Base-by-base conservation (phyloP, 92 coral and sea anemone genomes). In the Porites cylindrica region DNA sequence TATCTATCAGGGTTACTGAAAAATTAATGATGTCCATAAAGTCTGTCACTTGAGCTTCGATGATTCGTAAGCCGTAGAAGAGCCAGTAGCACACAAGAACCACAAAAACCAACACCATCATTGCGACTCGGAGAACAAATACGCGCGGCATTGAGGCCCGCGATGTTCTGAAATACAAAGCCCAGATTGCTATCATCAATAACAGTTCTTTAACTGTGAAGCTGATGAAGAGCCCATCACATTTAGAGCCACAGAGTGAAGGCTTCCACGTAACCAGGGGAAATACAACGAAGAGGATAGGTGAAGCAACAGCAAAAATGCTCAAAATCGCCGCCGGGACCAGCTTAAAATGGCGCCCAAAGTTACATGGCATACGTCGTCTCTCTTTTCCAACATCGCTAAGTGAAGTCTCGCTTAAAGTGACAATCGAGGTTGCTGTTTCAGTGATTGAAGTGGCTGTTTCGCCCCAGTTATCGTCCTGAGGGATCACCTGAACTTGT, bases 381-480 rank as follows among this genome's bases (percentile, higher is more conserved):
- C 92, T 92, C 16, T 85, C 96, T 80, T 97, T 91, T 0, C 93
- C 98, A 43, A 94, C 88, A 10, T 97, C 99, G 80, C 99, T 97
- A 53, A 97, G 68, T 64, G 96, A 96, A 24, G 91, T 96, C 29
- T 97, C 99, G 72, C 99, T 97, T 23, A 96, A 87, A n/a, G 98
- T 97, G 1, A 95, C 98, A 23, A 97, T 92, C 21, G 99, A 97
- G 0, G 99, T 97, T 29, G 98, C 99, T 17, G 99, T 97, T 92
- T 96, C 99, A 1, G 99, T 97, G 18, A 97, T 95, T 10, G 98
- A 95, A 1, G 99, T 97, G 38, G 99, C 99, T 74, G 99, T 97
- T 78, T 97, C 99, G 12, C 99, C 99, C 99, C 99, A 97, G 78
- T 97, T 95, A 79, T 97, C 99, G 66, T 97, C 99, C 84, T 97